Percentiles rank a stretch among this genome's conserved stretches.
phyloP scores from a whole-genome alignment of 2,888 invertebrate species.

The Caenorhabditis sinica region DNA sequence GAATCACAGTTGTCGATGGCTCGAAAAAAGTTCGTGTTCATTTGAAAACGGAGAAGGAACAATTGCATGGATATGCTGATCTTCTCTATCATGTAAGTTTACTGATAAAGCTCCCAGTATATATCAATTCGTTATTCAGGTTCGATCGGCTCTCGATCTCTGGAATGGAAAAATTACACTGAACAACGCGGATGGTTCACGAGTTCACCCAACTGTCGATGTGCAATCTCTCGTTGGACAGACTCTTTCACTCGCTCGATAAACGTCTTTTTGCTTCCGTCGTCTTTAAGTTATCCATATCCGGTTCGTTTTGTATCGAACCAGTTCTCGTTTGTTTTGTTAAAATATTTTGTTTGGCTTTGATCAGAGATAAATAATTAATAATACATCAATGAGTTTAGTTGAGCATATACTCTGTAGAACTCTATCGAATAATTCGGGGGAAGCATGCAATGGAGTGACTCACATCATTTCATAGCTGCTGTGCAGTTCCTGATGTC shows the following conservation, averaged over 20 bases:
- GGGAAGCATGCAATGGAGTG: too few species aligned
- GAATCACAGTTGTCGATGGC: conserved; percentile 61
- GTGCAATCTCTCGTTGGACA: conserved; percentile 62
- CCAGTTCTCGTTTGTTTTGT: conserved; percentile 25
- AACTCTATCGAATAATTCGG: too few species aligned
- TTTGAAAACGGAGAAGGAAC: conserved; percentile 53
- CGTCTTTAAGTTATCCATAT: conserved; percentile 46
- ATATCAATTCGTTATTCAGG: conserved; percentile 46
- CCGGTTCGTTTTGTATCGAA: conserved; percentile 33
- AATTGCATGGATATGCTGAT: conserved; percentile 53
- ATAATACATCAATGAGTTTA: too few species aligned
- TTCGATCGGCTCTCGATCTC: conserved; percentile 69
- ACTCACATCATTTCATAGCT: too few species aligned
- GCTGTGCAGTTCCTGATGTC: too few species aligned
- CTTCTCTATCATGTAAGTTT: conserved; percentile 62
- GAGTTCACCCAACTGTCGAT: conserved; percentile 69
- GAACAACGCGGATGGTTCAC: conserved; percentile 51
- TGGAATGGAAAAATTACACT: conserved; percentile 70
- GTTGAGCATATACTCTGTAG: too few species aligned
- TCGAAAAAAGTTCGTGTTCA: conserved; percentile 55
- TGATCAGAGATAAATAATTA: conserved; percentile 9
- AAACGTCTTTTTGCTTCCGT: conserved; percentile 15
- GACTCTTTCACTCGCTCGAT: conserved; percentile 62
- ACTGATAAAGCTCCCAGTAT: background rate
- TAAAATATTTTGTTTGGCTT: conserved; percentile 28